Base-by-base conservation (phyloP, 2,888 invertebrate genomes). In the Rhamnusium bicolor region DNA sequence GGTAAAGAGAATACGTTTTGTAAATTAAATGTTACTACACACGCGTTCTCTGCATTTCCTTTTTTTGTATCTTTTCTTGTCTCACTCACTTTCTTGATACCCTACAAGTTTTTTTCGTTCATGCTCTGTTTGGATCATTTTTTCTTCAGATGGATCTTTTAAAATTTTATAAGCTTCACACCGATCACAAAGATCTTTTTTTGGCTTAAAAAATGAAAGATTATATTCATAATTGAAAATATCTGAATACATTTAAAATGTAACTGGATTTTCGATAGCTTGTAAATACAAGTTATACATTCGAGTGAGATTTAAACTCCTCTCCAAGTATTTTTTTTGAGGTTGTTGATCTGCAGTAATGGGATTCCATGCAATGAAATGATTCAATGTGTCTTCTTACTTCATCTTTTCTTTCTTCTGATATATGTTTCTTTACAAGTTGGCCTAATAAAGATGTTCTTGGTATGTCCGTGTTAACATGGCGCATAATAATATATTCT, bases 351-450 rank as follows among this genome's bases (percentile, higher is more conserved):
- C 49, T 49, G 49, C 49, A 49, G 49, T 49, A 49, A 49, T 49
- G 49, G 14, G 49, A 49, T 49, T 49, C 49, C 49, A 49, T 49
- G 49, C n/a, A 12, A 49, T 49, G 49, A 49, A 49, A 49, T 49
- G 49, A 49, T 7, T 49, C 49, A 49, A 49, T 49, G 16, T 49
- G 49, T 49, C 16, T n/a, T n/a, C 49, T 49, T 1, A 49, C 49
- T 49, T 49, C 14, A 14, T 49, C 16, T 49, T n/a, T n/a, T n/a
- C n/a, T n/a, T 12, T 49, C 49, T 16, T 49, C 12, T 49, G 49
- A 16, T 49, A 49, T 49, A 49, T 10, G 14, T 49, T 14, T 49
- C 49, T 49, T 49, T 49, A 49, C n/a, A 49, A n/a, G 49, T 49
- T 49, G 49, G 49, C 49, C 49, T 16, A n/a, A 49, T 49, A 14